Base-by-base conservation (phyloP, 2,797 vertebrate species). In the Molothrus ater region DNA sequence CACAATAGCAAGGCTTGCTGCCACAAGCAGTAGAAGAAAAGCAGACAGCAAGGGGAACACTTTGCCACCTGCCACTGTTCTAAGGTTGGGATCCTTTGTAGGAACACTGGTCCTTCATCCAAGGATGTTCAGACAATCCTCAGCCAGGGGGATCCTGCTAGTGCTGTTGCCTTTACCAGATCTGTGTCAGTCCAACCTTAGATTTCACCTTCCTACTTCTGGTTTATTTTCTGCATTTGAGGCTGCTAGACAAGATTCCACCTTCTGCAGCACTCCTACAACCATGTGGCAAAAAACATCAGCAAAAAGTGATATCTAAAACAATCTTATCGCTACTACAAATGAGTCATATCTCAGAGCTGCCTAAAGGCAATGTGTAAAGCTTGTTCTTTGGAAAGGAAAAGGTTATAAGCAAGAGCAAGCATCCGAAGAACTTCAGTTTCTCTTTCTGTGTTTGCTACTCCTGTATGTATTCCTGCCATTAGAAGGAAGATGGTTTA, bases 101-200 rank as follows among this genome's bases (percentile, higher is more conserved):
- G 56, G 59, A 82, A 47, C 3, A 4, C 9, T 36, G 21, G 18
- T 47, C 28, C 26, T 57, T 65, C 45, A 19, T 18, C 16, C 29
- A 70, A 47, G 48, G 51, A n/a, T 68, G 59, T 32, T 87, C 42
- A 53, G 54, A 57, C 4, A 8, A 75, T 40, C 26, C 29, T 36
- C 74, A 68, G 19, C 8, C 4, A 0, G 7, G 14, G 3, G 6
- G 1, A 34, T 3, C 3, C 12, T 7, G 1, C 20, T 57, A 32
- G 14, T 73, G 34, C n/a, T 29, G 4, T 26, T 60, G 47, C 17
- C 18, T 86, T 69, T 47, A 42, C 9, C 34, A 63, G 24, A 25
- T 17, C 19, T 74, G 12, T 18, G 6, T 15, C 51, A 38, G 32
- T 42, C 29, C n/a, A 47, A 7, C 34, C 57, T 71, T 45, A 32